Conservation (phyloP, 2,888 invertebrate genomes). For the Nomada ruficornis region DNA sequence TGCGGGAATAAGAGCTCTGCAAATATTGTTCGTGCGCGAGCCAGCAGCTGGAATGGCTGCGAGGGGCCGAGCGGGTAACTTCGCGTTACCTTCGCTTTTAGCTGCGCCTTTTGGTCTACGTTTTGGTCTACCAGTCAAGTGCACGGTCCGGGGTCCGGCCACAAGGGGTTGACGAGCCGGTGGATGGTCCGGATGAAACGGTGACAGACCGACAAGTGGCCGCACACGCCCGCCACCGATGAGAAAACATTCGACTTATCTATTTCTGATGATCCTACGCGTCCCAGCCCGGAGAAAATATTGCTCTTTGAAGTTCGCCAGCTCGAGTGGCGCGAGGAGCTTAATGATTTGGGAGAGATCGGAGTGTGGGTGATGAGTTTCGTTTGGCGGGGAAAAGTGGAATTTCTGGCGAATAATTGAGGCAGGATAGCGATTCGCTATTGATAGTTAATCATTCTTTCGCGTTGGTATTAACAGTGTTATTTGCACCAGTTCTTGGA, state of each 20-base stretch:
- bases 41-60: constrained; percentile 72
- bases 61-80: constrained; percentile 67
- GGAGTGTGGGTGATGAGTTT: background rate
- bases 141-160: constrained; percentile 55
- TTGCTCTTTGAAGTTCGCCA: constrained; percentile 39
- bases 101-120: constrained; percentile 65
- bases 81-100: constrained; percentile 69
- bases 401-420: too few relatives aligned
- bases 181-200: constrained; percentile 31
- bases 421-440: too few relatives aligned
- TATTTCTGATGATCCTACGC: constrained; percentile 50
- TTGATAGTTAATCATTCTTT: too few relatives aligned
- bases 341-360: constrained; percentile 29
- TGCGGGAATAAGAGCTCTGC: constrained; percentile 82
- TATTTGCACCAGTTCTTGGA: too few relatives aligned
- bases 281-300: constrained; percentile 41
- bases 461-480: too few relatives aligned
- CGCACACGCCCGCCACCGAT: constrained; percentile 52
- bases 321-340: background rate
- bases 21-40: constrained; percentile 83
- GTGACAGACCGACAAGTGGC: constrained; percentile 70
- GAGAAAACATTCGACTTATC: constrained; percentile 68
- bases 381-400: background rate
- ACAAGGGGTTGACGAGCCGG: constrained; percentile 61
- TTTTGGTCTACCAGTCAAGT: constrained; percentile 75